Evolutionary conservation across 92 coral and sea anemone genomes (phyloP).

Genomic region (Siderastrea radians): DNA sequence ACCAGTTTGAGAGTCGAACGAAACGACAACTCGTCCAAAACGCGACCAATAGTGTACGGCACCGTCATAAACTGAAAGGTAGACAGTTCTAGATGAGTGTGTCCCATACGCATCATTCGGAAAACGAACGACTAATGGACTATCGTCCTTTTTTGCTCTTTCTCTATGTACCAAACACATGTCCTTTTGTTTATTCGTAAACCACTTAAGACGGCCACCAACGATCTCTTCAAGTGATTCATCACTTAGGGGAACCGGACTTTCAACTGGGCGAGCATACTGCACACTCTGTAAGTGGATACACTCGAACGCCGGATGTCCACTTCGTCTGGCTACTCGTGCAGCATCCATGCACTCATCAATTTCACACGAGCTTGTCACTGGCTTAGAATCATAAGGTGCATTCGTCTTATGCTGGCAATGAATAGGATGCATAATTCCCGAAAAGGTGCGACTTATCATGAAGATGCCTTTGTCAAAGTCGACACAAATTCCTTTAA

Average conservation of each 20-base stretch:
- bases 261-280: constrained; percentile 39
- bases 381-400: constrained; percentile 2
- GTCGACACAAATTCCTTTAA: constrained; percentile 65
- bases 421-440: constrained; percentile 61
- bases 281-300: constrained; percentile 61
- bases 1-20: background rate
- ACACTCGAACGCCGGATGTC: constrained; percentile 66
- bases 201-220: constrained; percentile 47
- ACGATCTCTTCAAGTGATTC: constrained; percentile 30
- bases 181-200: constrained; percentile 41
- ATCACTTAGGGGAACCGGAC: constrained; percentile 20
- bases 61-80: constrained; percentile 64
- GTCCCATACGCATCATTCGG: constrained; percentile 8
- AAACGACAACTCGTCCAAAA: constrained; percentile 50
- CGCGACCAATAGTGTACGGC: constrained; percentile 59
- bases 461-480: constrained; percentile 55
- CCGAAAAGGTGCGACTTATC: constrained; percentile 63
- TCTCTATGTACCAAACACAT: constrained; percentile 31
- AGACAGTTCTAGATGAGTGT: constrained; percentile 24
- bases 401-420: constrained; percentile 38
- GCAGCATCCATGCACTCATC: constrained; percentile 59
- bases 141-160: constrained; percentile 18
- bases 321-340: constrained; percentile 43
- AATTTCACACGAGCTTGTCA: constrained; percentile 43
- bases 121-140: constrained; percentile 51